Evolutionary conservation across 2,888 invertebrate species (phyloP), one percentile per base, ranked within the genome.

Genomic region (Nephrotoma appendiculata): DNA sequence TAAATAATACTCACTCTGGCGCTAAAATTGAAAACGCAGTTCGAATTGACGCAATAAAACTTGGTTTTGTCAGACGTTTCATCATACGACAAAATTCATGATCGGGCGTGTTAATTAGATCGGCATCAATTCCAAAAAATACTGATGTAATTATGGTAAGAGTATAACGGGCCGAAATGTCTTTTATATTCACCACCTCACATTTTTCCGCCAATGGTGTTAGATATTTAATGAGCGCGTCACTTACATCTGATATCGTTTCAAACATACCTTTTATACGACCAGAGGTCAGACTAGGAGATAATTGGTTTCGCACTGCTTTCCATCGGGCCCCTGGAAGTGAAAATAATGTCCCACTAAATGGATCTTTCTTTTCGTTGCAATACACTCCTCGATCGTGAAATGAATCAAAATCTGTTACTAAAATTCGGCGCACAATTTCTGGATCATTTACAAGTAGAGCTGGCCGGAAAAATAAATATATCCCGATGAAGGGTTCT

Each of bases 231-330:
- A 92, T 89, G 88, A 94, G 92, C 87, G 93, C 92, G 9, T 92
- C 90, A 0, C 93, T 94, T 87, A 94, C 93, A 45, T 93, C 91
- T 71, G 93, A 92, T 9, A 95, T 93, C 0, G 94, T 92, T 0
- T 92, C 92, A 88, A 94, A 94, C 94, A 95, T 94, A 1, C 91
- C 92, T 89, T 94, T 95, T 86, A 95, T 90, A 90, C 95, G 95
- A 6, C 94, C 94, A 0, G 95, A 93, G 0, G 95, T 93, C 89
- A 95, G 96, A 0, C 94, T 93, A 0, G 95, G 94, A 0, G 95
- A 93, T 89, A 95, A 90, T 88, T 94, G 94, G 0, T 92, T 88
- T 15, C 95, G 92, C 41, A 95, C 90, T 86, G 91, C 92, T 89
- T 93, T 94, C 95, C 96, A 96, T 86, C 93, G 92, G 7, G 92